Percentiles rank a stretch among this genome's conserved stretches.
Evolutionary conservation across 2,113 vertebrate species (phyloP).

Genomic region (Brachyhypopomus gauderio): DNA sequence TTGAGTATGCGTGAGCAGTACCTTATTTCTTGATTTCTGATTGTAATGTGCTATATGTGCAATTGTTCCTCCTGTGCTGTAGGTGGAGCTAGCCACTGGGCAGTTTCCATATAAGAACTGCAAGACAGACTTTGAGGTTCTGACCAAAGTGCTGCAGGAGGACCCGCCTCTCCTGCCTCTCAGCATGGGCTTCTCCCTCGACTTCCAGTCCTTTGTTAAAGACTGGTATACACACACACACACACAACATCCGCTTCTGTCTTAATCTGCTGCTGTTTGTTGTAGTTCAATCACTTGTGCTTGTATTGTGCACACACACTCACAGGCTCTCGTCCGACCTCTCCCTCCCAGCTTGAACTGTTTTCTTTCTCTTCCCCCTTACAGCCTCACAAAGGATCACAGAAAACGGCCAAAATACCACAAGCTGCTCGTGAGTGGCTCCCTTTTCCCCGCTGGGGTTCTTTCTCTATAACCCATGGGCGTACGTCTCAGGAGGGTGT

Average conservation of each 20-base stretch:
- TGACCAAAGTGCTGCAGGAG: conserved; percentile 97
- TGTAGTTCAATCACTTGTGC: too few relatives aligned
- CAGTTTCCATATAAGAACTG: conserved; percentile 97
- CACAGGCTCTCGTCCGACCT: too few relatives aligned
- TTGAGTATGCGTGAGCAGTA: too few relatives aligned
- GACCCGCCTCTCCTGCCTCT: conserved; percentile 90
- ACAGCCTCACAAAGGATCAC: conserved; percentile 98
- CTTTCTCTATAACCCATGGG: not conserved
- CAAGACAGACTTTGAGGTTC: conserved; percentile 95
- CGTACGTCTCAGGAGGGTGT: too few relatives aligned
- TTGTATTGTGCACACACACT: too few relatives aligned
- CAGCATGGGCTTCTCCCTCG: conserved; percentile 90
- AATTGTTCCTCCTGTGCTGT: not conserved
- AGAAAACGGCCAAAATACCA: conserved; percentile 99
- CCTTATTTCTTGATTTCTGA: too few relatives aligned
- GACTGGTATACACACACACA: conserved; percentile 79
- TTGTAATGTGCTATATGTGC: not conserved
- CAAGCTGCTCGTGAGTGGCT: conserved; percentile 86
- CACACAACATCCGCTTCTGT: not conserved
- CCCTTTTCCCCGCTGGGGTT: too few relatives aligned
- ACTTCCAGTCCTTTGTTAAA: conserved; percentile 97
- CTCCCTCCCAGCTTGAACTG: not conserved
- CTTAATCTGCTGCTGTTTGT: too few relatives aligned
- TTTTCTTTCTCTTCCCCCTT: conserved; percentile 16
- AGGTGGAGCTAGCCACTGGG: conserved; percentile 94